phyloP scores from a whole-genome alignment of 2,797 vertebrate genomes.

The Xenentodon cancila region DNA sequence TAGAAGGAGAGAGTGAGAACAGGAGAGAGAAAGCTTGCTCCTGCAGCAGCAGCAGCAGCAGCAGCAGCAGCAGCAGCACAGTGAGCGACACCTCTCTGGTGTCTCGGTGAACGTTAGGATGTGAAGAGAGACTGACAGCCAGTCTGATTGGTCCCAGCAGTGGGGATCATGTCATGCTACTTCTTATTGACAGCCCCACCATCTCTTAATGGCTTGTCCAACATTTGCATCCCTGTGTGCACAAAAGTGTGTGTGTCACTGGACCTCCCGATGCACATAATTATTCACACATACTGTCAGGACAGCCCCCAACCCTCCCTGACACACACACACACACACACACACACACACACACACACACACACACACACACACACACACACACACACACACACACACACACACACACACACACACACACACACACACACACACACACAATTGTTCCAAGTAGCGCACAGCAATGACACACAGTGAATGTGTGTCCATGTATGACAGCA shows the following conservation, averaged over 20 bases:
- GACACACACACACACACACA: background rate
- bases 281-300: conserved; percentile 78
- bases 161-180: conserved; percentile 75
- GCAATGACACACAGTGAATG: conserved; percentile 23
- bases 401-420: background rate
- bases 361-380: no score
- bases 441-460: conserved; percentile 5
- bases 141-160: conserved; percentile 79
- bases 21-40: conserved; percentile 12
- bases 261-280: conserved; percentile 54
- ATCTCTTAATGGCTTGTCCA: conserved; percentile 67
- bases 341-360: no score
- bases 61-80: conserved; percentile 11
- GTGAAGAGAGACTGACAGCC: conserved; percentile 75
- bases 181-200: conserved; percentile 75
- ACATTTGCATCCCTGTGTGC: conserved; percentile 52
- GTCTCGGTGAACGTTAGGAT: conserved; percentile 41
- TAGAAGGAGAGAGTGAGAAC: conserved; percentile 31
- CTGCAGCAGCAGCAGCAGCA: conserved; percentile 10
- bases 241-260: conserved; percentile 19
- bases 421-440: background rate
- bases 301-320: conserved; percentile 6
- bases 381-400: background rate
- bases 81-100: conserved; percentile 39
- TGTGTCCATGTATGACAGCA: conserved; percentile 24